These are phyloP conservation scores for Pogonomyrmex barbatus DNA, from an alignment of 1,140 invertebrate genomes.

Conservation along the genomic window DNA sequence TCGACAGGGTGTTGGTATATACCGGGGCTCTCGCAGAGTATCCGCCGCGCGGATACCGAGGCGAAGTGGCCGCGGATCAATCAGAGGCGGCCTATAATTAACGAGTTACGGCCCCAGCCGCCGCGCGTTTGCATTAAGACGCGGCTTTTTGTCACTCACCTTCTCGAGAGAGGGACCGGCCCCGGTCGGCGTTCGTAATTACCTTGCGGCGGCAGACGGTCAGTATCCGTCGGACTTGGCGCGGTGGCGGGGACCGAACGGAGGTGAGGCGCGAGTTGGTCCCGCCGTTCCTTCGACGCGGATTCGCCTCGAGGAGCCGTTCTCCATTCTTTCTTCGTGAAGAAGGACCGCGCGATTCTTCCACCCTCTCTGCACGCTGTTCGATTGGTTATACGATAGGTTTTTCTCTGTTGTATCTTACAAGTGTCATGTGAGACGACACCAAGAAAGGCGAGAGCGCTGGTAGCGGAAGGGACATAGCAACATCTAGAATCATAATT, in stretches of 20 bases:
- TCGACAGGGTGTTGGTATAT: slow-evolving; percentile 81
- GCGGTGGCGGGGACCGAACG: slow-evolving; percentile 40
- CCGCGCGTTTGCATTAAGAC: slow-evolving; percentile 85
- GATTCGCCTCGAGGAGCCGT: slow-evolving; percentile 53
- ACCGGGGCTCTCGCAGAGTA: slow-evolving; percentile 32
- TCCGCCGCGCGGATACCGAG: slow-evolving; percentile 57
- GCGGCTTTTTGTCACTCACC: slow-evolving; percentile 84
- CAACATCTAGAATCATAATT: slow-evolving; percentile 84
- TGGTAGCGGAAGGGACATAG: slow-evolving; percentile 68
- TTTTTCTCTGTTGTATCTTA: slow-evolving; percentile 80
- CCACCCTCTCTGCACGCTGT: slow-evolving; percentile 58
- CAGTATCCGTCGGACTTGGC: slow-evolving; percentile 57
- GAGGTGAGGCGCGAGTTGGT: slow-evolving; percentile 12
- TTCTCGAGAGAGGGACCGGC: slow-evolving; percentile 63
- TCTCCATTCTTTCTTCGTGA: slow-evolving; percentile 38
- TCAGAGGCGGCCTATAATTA: slow-evolving; percentile 86
- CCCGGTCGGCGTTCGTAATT: slow-evolving; percentile 78
- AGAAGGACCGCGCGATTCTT: slow-evolving; percentile 20
- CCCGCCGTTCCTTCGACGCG: slow-evolving; percentile 68
- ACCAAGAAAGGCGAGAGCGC: slow-evolving; percentile 55
- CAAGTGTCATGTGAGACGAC: slow-evolving; percentile 60
- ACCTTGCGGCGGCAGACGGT: slow-evolving; percentile 79
- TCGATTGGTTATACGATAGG: slow-evolving; percentile 82
- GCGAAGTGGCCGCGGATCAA: slow-evolving; percentile 83
- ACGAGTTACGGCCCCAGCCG: slow-evolving; percentile 82